Percentiles rank a stretch among this genome's conserved stretches.
Evolutionary conservation across 2,888 invertebrate genomes (phyloP).

Genomic region (Yponomeuta plumbellus): DNA sequence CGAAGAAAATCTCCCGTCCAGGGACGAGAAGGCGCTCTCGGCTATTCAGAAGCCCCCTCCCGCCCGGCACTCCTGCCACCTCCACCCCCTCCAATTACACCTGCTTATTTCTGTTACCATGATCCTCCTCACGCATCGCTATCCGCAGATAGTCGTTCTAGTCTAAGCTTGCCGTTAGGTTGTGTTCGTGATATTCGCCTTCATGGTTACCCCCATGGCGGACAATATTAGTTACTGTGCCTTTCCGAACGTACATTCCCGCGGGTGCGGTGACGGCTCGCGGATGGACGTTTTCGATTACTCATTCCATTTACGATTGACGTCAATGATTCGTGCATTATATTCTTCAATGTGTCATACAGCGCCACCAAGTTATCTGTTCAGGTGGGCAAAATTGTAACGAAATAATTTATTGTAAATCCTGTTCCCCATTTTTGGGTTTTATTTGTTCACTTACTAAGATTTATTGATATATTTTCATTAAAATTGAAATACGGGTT

Average conservation of each 20-base stretch:
- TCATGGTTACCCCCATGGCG: slow-evolving; percentile 38
- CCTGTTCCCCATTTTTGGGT: too few relatives aligned
- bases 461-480: too few relatives aligned
- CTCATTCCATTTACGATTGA: neutral
- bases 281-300: neutral
- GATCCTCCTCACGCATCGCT: slow-evolving; percentile 80
- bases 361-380: too few relatives aligned
- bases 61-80: slow-evolving; percentile 71
- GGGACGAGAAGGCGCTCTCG: slow-evolving; percentile 74
- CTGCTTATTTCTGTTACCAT: slow-evolving; percentile 80
- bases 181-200: slow-evolving; percentile 40
- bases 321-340: neutral
- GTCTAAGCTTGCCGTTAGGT: slow-evolving; percentile 66
- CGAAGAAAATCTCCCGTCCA: slow-evolving; percentile 29
- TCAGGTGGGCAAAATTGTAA: too few relatives aligned
- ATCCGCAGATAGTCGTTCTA: slow-evolving; percentile 80
- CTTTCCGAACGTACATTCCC: slow-evolving; percentile 33
- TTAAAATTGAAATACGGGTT: too few relatives aligned
- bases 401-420: too few relatives aligned
- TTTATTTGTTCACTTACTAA: too few relatives aligned
- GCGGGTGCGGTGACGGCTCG: slow-evolving; percentile 15
- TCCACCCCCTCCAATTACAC: slow-evolving; percentile 81
- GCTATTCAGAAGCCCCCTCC: slow-evolving; percentile 57
- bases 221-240: slow-evolving; percentile 59
- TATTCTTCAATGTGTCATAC: neutral